Conservation (phyloP, 1,140 invertebrate genomes). For the Drosophila sturtevanti region DNA sequence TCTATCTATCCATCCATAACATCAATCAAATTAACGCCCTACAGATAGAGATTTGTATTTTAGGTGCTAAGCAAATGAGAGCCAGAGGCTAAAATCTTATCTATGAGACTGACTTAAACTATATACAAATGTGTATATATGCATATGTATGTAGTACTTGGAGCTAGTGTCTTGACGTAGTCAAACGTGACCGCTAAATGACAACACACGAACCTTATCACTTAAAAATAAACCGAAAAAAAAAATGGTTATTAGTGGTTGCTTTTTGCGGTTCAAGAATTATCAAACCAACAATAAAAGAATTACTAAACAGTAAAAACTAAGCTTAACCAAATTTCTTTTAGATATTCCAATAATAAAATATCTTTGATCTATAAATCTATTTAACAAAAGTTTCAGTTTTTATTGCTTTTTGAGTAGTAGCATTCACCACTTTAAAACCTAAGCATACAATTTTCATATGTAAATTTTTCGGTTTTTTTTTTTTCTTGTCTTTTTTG, state of each 20-base stretch:
- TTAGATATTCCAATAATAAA: background rate
- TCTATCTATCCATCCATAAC: slow-evolving; percentile 14
- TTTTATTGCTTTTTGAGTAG: background rate
- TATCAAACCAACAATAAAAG: background rate
- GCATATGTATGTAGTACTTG: background rate
- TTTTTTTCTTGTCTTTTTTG: no score
- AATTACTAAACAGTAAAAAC: background rate
- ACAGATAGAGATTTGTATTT: slow-evolving; percentile 40
- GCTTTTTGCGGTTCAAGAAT: background rate
- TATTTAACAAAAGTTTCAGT: background rate
- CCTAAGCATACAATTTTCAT: slow-evolving; percentile 24
- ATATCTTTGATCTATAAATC: slow-evolving; percentile 1
- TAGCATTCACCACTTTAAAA: background rate
- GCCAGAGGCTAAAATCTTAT: slow-evolving; percentile 23
- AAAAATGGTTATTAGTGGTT: background rate
- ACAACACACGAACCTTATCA: slow-evolving; percentile 37
- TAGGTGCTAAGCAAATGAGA: slow-evolving; percentile 4
- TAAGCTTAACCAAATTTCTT: background rate
- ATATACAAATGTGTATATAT: no score
- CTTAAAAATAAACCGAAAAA: background rate
- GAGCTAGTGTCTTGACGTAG: slow-evolving; percentile 37
- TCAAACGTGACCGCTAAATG: slow-evolving; percentile 60
- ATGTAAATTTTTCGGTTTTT: slow-evolving; percentile 43
- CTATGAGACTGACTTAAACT: slow-evolving; percentile 1
- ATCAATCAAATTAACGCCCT: slow-evolving; percentile 66